Base-by-base conservation (phyloP, 2,888 invertebrate genomes). In the Drosophila mulleri region DNA sequence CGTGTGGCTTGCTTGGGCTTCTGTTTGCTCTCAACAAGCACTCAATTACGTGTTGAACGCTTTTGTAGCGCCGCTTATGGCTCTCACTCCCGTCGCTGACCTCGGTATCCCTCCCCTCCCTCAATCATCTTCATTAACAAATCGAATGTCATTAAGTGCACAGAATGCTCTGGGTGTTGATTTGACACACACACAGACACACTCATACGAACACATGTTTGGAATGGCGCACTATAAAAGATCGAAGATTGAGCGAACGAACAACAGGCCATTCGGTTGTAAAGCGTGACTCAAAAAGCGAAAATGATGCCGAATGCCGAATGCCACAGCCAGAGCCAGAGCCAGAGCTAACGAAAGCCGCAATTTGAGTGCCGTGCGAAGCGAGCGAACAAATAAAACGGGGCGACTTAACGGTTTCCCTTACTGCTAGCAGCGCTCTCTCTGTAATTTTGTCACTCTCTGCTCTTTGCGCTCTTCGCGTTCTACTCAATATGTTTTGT, bases 401-500 rank as follows among this genome's bases (percentile, higher is more conserved):
- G 68, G 82, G 64, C 82, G 69, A 78, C 75, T 82, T 84, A 84
- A 84, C 79, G 85, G 81, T 81, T 72, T 72, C 37, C 47, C 37
- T 26, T 37, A 37, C 58, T 47, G 58, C 47, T 16, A 37, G 45
- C 67, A 44, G 64, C 37, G 61, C 54, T 20, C 62, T 72, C 60
- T 56, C 48, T 50, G 54, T n/a, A 48, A 42, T 23, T 57, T 65
- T 52, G 71, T 59, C 73, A 52, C 50, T 26, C 48, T 48, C 16
- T 26, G 26, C 45, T 23, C 44, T 53, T 54, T 26, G 37, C 29
- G 41, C 41, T 42, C 42, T 32, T 41, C 37, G 18, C 18, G 14
- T 23, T 48, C 11, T 6, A 12, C 20, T 32, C 41, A 26, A 39
- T 48, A 47, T 12, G 26, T 62, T 64, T 66, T 64, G 53, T 62